Evolutionary conservation across 1,140 invertebrate genomes (phyloP).

Genomic region (Ostrea denselamellosa): DNA sequence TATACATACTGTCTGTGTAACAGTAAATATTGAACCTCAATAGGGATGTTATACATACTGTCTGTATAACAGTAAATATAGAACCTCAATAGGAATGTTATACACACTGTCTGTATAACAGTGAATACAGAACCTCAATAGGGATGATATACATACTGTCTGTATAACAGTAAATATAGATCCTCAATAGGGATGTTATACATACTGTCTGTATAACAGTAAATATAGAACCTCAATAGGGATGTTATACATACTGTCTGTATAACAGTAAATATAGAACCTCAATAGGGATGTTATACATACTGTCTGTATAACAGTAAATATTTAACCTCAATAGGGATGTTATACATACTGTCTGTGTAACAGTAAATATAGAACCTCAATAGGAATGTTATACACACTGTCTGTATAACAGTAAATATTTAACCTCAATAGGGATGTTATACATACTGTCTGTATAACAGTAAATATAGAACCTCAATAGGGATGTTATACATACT

Average conservation of each 20-base stretch:
- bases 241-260: constrained; percentile 94
- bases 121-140: no score
- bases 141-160: no score
- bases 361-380: constrained; percentile 70
- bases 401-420: constrained; percentile 81
- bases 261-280: constrained; percentile 51
- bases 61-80: constrained; percentile 80
- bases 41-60: constrained; percentile 95
- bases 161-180: no score
- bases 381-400: constrained; percentile 97
- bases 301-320: constrained; percentile 82
- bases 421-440: constrained; percentile 90
- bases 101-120: constrained; percentile 86
- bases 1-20: constrained; percentile 88
- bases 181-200: constrained; percentile 98
- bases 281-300: constrained; percentile 97
- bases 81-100: constrained; percentile 94
- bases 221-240: constrained; percentile 85
- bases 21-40: constrained; percentile 81
- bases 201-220: constrained; percentile 82
- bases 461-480: not conserved
- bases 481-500: no score
- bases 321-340: constrained; percentile 87
- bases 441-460: constrained; percentile 90
- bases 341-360: constrained; percentile 92